Percentiles rank a stretch among this genome's conserved stretches.
Evolutionary conservation across 2,888 invertebrate species (phyloP).

Genomic region (Netelia virgata): DNA sequence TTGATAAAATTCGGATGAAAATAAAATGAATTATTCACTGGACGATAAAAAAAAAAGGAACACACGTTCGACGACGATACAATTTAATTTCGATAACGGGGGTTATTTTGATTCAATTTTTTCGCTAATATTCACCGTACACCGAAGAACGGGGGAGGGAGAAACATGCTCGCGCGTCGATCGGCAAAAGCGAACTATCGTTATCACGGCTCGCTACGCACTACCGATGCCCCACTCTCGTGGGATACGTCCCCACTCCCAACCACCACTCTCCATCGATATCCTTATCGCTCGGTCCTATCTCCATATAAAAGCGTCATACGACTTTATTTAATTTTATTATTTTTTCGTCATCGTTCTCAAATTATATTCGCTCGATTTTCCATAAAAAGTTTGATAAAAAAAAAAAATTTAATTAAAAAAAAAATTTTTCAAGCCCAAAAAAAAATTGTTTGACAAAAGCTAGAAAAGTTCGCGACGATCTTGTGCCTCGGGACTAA

Average conservation of each 20-base stretch:
- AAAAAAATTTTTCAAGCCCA: neutral
- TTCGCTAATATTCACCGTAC: slow-evolving; percentile 57
- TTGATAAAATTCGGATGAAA: too few relatives aligned
- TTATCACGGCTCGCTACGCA: slow-evolving; percentile 65
- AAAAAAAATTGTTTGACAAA: neutral
- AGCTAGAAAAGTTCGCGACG: neutral
- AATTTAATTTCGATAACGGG: slow-evolving; percentile 40
- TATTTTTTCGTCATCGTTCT: neutral
- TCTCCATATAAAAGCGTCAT: neutral
- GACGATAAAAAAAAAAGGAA: slow-evolving; percentile 10
- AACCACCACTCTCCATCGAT: neutral
- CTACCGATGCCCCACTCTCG: slow-evolving; percentile 67
- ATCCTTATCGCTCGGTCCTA: slow-evolving; percentile 30
- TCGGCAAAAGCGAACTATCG: slow-evolving; percentile 77
- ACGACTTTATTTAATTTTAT: too few relatives aligned
- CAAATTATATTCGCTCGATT: neutral
- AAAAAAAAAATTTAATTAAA: too few relatives aligned
- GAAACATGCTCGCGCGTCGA: slow-evolving; percentile 74
- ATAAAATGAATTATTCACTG: too few relatives aligned
- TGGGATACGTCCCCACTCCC: neutral
- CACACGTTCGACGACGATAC: slow-evolving; percentile 34
- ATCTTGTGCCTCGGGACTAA: slow-evolving; percentile 46
- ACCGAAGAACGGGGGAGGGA: slow-evolving; percentile 47
- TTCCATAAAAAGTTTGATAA: neutral
- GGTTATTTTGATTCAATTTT: slow-evolving; percentile 34